Conservation (phyloP, 1,140 invertebrate species). For the Agrilus planipennis region DNA sequence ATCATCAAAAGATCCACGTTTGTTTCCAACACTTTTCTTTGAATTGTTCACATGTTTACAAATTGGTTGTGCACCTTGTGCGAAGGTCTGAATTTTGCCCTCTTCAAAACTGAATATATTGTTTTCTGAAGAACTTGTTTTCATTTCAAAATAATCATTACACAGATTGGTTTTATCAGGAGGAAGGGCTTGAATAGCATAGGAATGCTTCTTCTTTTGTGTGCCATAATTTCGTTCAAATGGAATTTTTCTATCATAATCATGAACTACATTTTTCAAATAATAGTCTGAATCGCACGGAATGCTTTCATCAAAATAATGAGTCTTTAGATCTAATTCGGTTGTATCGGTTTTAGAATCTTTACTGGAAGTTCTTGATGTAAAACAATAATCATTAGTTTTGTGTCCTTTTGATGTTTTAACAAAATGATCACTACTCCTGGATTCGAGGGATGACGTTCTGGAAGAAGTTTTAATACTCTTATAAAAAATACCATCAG, state of each 20-base stretch:
- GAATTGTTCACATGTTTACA: slow-evolving; percentile 23
- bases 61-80: slow-evolving; percentile 21
- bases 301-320: slow-evolving; percentile 35
- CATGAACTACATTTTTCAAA: too few relatives aligned
- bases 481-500: slow-evolving; percentile 54
- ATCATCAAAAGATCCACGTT: slow-evolving; percentile 20
- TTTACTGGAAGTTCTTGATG: slow-evolving; percentile 49
- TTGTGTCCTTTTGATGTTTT: slow-evolving; percentile 48
- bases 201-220: too few relatives aligned
- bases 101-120: slow-evolving; percentile 60
- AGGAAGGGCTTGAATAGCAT: too few relatives aligned
- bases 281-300: too few relatives aligned
- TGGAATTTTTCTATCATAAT: slow-evolving; percentile 31
- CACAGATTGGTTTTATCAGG: slow-evolving; percentile 33
- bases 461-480: slow-evolving; percentile 49
- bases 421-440: slow-evolving; percentile 52
- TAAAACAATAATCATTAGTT: slow-evolving; percentile 38
- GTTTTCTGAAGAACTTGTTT: slow-evolving; percentile 22
- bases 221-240: slow-evolving; percentile 44
- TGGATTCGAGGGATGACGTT: slow-evolving; percentile 52
- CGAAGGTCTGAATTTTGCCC: slow-evolving; percentile 52
- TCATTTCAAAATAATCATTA: slow-evolving; percentile 6
- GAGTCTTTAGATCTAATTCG: slow-evolving; percentile 39
- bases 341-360: slow-evolving; percentile 51
- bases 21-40: slow-evolving; percentile 16